phyloP scores from a whole-genome alignment of 1,140 invertebrate species.

The Galendromus occidentalis region DNA sequence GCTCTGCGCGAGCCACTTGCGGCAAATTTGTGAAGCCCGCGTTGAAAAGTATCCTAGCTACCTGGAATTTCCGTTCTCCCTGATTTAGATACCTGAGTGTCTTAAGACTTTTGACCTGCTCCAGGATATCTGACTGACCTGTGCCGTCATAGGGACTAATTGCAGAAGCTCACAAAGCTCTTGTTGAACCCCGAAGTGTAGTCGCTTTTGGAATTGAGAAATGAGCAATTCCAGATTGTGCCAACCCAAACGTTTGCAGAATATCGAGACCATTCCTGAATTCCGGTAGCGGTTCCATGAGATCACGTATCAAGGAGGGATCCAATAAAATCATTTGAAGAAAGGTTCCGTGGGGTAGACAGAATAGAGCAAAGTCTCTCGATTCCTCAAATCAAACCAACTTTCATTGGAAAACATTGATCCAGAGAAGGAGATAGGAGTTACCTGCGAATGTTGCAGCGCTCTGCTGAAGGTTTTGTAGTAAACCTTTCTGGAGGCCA shows the following conservation, averaged over 20 bases:
- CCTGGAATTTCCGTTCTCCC: background rate
- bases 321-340: background rate
- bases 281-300: slow-evolving; percentile 11
- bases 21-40: slow-evolving; percentile 55
- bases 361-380: slow-evolving; percentile 7
- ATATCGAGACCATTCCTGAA: slow-evolving; percentile 70
- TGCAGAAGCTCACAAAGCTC: slow-evolving; percentile 80
- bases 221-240: slow-evolving; percentile 66
- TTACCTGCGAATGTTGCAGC: slow-evolving; percentile 86
- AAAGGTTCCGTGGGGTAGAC: background rate
- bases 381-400: background rate
- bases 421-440: slow-evolving; percentile 16
- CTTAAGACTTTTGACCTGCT: background rate
- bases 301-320: background rate
- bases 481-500: slow-evolving; percentile 58
- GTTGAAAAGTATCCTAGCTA: slow-evolving; percentile 48
- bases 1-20: slow-evolving; percentile 49
- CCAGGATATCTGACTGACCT: slow-evolving; percentile 37
- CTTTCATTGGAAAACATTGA: background rate
- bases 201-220: slow-evolving; percentile 71
- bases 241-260: slow-evolving; percentile 84
- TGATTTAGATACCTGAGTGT: background rate
- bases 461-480: slow-evolving; percentile 77
- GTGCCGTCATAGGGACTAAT: slow-evolving; percentile 58
- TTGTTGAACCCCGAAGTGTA: slow-evolving; percentile 79